Conservation (phyloP, 2,797 vertebrate genomes). For the Tenualosa ilisha region DNA sequence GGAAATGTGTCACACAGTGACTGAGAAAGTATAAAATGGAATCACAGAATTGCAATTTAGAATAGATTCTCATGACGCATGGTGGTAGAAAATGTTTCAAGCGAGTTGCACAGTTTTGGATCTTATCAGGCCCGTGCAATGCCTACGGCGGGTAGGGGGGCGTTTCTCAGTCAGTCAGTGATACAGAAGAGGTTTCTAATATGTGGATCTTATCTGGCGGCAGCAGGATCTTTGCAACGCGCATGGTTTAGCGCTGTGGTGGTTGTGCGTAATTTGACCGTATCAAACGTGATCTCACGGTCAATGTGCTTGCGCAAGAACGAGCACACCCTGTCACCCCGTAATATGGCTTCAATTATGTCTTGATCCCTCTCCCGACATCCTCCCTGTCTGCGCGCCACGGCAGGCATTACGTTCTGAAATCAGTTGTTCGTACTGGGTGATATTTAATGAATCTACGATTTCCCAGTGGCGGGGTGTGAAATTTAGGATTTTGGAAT, state of each 20-base stretch:
- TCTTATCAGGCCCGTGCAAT: background rate
- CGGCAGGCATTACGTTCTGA: background rate
- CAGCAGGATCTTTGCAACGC: background rate
- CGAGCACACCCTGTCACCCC: background rate
- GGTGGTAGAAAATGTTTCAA: background rate
- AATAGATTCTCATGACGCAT: background rate
- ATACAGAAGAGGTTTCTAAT: background rate
- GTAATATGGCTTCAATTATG: slow-evolving; percentile 6
- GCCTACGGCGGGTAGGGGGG: background rate
- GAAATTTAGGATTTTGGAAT: background rate
- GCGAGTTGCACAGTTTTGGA: background rate
- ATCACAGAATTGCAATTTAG: background rate
- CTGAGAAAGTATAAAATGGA: background rate
- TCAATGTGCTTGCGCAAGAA: background rate
- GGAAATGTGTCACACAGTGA: background rate
- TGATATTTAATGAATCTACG: background rate
- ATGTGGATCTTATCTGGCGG: slow-evolving; percentile 9
- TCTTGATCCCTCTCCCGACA: background rate
- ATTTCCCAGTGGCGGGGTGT: background rate
- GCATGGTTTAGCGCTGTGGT: background rate
- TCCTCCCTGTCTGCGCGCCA: background rate
- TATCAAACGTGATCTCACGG: background rate
- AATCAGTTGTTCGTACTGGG: background rate
- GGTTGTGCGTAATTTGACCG: background rate
- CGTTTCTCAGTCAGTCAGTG: background rate